Percentiles rank a stretch among this genome's conserved stretches.
Evolutionary conservation across 2,888 invertebrate genomes (phyloP).

Genomic region (Gymnosoma rotundatum): DNA sequence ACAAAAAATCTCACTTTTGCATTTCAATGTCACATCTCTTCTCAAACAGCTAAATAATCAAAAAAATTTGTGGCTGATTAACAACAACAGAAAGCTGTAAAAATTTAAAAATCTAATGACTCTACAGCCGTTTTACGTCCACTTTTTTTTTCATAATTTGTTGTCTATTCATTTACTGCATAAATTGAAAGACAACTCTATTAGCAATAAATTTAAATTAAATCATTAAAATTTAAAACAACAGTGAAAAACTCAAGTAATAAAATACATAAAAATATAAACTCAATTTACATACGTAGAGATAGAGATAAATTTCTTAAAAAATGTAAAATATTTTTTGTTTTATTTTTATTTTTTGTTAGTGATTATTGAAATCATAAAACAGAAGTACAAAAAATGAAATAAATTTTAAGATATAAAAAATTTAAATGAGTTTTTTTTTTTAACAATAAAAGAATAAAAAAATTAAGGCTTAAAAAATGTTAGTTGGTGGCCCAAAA

Average conservation of each 20-base stretch:
- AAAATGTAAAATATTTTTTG: constrained; percentile 45
- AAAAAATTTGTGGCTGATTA: constrained; percentile 41
- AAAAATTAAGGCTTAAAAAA: constrained; percentile 26
- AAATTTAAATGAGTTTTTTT: constrained; percentile 62
- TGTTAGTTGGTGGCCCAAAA: constrained; percentile 68
- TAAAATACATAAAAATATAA: constrained; percentile 9
- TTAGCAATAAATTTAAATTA: constrained; percentile 59
- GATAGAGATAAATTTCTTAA: constrained; percentile 14
- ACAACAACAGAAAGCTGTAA: constrained; percentile 56
- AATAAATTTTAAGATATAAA: constrained; percentile 49
- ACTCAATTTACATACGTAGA: not conserved
- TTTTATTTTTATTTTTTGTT: too few species aligned
- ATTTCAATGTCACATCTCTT: not conserved
- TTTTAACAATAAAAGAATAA: not conserved
- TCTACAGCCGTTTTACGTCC: not conserved
- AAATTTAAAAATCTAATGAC: constrained; percentile 43
- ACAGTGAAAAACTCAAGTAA: not conserved
- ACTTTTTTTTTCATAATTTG: constrained; percentile 9
- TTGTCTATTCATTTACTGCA: constrained; percentile 5
- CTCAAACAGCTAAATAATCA: not conserved
- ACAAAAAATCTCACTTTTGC: not conserved
- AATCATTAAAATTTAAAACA: constrained; percentile 41
- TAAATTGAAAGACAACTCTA: constrained; percentile 58
- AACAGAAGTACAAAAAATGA: constrained; percentile 42
- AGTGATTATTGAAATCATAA: constrained; percentile 48